Evolutionary conservation across 1,140 invertebrate genomes (phyloP), one percentile per base, ranked within the genome.

Genomic region (Macrostomum lignano): DNA sequence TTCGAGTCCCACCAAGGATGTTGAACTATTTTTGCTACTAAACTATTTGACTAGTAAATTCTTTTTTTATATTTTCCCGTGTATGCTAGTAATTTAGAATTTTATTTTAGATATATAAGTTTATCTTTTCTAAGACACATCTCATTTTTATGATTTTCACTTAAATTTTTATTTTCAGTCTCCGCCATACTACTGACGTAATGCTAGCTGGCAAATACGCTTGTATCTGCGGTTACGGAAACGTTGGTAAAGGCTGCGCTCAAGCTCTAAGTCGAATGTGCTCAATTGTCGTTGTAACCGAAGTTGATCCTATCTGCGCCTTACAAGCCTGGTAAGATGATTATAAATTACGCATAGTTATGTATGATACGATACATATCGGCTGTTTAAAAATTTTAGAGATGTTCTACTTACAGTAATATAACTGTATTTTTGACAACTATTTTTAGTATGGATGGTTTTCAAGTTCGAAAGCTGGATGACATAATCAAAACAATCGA

Each of bases 131-230:
- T 25, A 35, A 14, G n/a, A n/a, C n/a, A n/a, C n/a, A n/a, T n/a
- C n/a, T n/a, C n/a, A n/a, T n/a, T n/a, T n/a, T n/a, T n/a, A n/a
- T n/a, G n/a, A n/a, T n/a, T n/a, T n/a, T n/a, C n/a, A n/a, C n/a
- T n/a, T n/a, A n/a, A n/a, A 9, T 24, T 24, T 9, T 24, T 9
- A 24, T 24, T 9, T 28, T 28, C 54, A 79, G 75, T 46, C 64
- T 94, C 31, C 93, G 91, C 57, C 65, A 82, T 38, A 81, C 79
- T 7, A 93, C 82, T 10, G 84, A 94, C 52, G 68, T 91, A 2
- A 93, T 94, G 84, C 86, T 93, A 55, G 84, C 81, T 21, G 86
- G 84, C 1, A 93, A 93, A 53, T 81, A 88, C 59, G 74, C 86
- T 1, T 70, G 86, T 0, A 71, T 94, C 23, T 91, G 82, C 60